phyloP scores from a whole-genome alignment of 2,888 invertebrate genomes.

The Protonemura montana region DNA sequence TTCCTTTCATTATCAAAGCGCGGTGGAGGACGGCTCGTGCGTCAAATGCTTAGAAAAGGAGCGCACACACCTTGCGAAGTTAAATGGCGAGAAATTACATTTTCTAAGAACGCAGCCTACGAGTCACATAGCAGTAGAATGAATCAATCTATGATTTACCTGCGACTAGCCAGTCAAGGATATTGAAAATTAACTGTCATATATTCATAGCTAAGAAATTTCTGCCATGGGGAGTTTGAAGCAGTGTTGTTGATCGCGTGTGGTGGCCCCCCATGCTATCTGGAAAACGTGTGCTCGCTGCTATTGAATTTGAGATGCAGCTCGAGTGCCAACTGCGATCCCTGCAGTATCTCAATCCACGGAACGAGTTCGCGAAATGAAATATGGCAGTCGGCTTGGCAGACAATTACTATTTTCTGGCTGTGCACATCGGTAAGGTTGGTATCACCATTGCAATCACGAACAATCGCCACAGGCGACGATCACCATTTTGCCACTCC shows the following conservation, averaged over 20 bases:
- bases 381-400: neutral
- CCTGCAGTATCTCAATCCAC: neutral
- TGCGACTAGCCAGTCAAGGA: too few species aligned
- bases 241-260: neutral
- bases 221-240: neutral
- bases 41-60: neutral
- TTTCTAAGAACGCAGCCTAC: neutral
- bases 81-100: neutral
- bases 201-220: neutral
- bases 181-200: neutral
- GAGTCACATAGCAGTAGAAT: neutral
- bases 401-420: conserved; percentile 2
- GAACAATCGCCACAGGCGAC: neutral
- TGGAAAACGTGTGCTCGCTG: neutral
- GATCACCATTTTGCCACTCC: neutral
- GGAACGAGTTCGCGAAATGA: conserved; percentile 4
- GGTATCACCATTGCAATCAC: neutral
- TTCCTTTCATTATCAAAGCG: neutral
- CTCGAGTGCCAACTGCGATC: neutral
- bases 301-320: neutral
- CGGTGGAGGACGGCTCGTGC: neutral
- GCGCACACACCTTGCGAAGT: neutral
- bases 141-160: neutral
- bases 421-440: neutral
- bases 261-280: neutral